Evolutionary conservation across 2,113 vertebrate genomes (phyloP), one percentile per base, ranked within the genome.

Genomic region (Riparia riparia): DNA sequence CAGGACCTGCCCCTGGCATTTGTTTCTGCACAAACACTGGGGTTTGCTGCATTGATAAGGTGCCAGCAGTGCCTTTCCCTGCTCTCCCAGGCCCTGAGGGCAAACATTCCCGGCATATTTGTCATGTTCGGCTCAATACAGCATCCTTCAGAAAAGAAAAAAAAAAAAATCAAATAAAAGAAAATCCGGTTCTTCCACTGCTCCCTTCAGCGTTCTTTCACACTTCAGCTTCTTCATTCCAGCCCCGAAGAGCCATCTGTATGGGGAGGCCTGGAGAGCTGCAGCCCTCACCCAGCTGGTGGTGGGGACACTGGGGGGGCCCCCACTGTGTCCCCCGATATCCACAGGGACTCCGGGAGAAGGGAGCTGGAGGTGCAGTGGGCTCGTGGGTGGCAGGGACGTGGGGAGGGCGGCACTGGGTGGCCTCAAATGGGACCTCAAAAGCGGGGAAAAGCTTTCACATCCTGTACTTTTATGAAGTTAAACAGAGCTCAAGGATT

Each of bases 51-150:
- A 41, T 57, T 82, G 93, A 96, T 91, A 85, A 95, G 89, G 70
- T 94, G 94, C 91, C 93, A 95, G 87, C 16, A 20, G 87, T 82
- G 93, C 91, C 86, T 90, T 97, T 95, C 91, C 74, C 82, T 85
- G 78, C 87, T 92, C 90, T 93, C 88, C 87, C 84, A 61, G 60
- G 79, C 96, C 95, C 92, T 51, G 71, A 96, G 95, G 95, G 49
- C 95, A 97, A 97, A 97, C 96, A 96, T 97, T 97, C 96, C 93
- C 82, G 93, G 60, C 87, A 97, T 97, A 96, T 93, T 97, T 96
- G 96, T 96, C 92, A 66, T 91, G 85, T 95, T 94, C 90, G 1
- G 71, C 92, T 97, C 95, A 80, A 96, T 90, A 80, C 95, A 80
- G 93, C 92, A 94, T 97, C 96, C 92, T 96, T 82, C 74, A 92